phyloP scores from a whole-genome alignment of 2,113 vertebrate genomes.

The Hypanus sabinus region DNA sequence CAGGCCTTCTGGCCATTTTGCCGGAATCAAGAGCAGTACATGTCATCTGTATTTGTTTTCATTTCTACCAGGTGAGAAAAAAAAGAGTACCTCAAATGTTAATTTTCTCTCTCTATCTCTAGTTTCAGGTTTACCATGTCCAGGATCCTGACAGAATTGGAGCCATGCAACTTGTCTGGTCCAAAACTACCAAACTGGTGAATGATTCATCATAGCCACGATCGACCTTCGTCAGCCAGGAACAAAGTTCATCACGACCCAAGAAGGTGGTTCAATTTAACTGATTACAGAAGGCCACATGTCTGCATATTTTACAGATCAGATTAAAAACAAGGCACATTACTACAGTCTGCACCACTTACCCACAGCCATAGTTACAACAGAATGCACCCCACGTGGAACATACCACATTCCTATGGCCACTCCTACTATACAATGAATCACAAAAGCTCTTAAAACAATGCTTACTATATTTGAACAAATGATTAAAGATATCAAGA shows the following conservation, averaged over 20 bases:
- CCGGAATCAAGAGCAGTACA: neutral
- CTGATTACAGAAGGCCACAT: neutral
- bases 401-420: neutral
- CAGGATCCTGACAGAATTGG: constrained; percentile 25
- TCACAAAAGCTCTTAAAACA: neutral
- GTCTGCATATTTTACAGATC: neutral
- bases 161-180: constrained; percentile 12
- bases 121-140: constrained; percentile 34
- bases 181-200: constrained; percentile 17
- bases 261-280: neutral
- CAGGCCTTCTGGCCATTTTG: neutral
- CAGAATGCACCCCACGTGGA: neutral
- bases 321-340: neutral
- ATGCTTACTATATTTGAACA: neutral
- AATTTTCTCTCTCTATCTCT: neutral
- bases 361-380: neutral
- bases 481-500: neutral
- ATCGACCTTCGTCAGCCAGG: neutral
- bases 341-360: neutral
- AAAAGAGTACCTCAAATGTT: neutral
- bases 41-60: neutral
- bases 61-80: neutral
- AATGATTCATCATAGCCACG: neutral
- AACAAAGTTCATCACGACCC: too few relatives aligned
- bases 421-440: neutral